Conservation (phyloP, 2,113 vertebrate genomes). For the Chrysemys picta region DNA sequence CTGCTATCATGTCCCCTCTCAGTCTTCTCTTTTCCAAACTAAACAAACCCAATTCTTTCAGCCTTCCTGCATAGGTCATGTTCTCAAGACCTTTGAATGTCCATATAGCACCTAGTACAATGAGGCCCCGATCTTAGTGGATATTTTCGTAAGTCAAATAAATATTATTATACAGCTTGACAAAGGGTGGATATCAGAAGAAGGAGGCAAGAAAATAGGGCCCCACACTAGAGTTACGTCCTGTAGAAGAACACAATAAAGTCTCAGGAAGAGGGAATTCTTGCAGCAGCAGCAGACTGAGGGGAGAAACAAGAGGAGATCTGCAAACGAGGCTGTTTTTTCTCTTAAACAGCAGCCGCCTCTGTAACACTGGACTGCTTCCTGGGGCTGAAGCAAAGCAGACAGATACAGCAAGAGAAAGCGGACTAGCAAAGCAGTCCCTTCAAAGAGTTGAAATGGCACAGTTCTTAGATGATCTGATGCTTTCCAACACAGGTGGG, state of each 20-base stretch:
- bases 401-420: not conserved
- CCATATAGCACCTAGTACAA: not conserved
- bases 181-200: not conserved
- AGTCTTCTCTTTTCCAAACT: no score
- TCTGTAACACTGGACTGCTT: not conserved
- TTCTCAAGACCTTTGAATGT: not conserved
- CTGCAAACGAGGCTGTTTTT: not conserved
- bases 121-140: not conserved
- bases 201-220: not conserved
- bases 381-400: not conserved
- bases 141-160: not conserved
- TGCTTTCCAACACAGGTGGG: not conserved
- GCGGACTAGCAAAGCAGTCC: not conserved
- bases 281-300: not conserved
- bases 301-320: not conserved
- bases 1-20: no score
- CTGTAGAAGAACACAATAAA: not conserved
- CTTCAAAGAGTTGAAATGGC: not conserved
- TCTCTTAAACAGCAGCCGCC: not conserved
- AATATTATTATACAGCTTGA: not conserved
- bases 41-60: no score
- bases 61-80: no score
- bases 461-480: not conserved
- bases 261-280: not conserved
- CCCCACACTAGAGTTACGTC: not conserved